Percentiles rank a stretch among this genome's conserved stretches.
Evolutionary conservation across 37 sponge, comb jelly and placozoan genomes (phyloP).

Genomic region (Crambe crambe): DNA sequence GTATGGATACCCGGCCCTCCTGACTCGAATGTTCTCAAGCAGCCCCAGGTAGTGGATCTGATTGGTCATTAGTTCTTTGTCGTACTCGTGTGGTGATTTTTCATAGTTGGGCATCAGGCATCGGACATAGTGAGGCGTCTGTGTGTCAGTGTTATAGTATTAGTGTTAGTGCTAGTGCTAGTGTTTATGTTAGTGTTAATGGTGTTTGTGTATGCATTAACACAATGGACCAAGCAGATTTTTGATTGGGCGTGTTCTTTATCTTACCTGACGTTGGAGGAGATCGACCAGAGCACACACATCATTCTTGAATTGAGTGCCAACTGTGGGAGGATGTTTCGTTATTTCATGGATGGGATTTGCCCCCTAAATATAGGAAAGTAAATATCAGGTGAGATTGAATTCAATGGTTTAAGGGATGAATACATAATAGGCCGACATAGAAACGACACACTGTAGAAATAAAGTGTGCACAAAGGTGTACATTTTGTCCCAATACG

Average conservation of each 20-base stretch:
- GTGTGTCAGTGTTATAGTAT: background rate
- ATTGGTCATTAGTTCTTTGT: conserved; percentile 51
- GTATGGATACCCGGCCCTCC: conserved; percentile 71
- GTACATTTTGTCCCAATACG: too few species aligned
- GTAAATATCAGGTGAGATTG: background rate
- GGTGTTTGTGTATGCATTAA: too few species aligned
- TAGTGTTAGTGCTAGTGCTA: background rate
- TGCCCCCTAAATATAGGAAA: conserved; percentile 45
- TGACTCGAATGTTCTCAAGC: conserved; percentile 75
- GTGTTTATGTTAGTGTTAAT: too few species aligned
- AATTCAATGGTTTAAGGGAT: too few species aligned
- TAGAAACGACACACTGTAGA: too few species aligned
- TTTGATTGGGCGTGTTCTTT: background rate
- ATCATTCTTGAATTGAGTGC: conserved; percentile 74
- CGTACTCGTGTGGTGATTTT: conserved; percentile 52
- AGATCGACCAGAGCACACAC: conserved; percentile 58
- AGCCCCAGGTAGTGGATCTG: conserved; percentile 78
- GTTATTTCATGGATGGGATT: conserved; percentile 55
- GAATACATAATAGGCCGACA: too few species aligned
- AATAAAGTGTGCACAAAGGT: too few species aligned
- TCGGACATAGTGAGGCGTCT: conserved; percentile 76
- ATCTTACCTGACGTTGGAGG: conserved; percentile 53
- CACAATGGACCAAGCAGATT: too few species aligned
- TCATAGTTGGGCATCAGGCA: conserved; percentile 74
- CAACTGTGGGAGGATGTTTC: conserved; percentile 63